Conservation (phyloP, 2,797 vertebrate genomes). For the Scarus forsteni region DNA sequence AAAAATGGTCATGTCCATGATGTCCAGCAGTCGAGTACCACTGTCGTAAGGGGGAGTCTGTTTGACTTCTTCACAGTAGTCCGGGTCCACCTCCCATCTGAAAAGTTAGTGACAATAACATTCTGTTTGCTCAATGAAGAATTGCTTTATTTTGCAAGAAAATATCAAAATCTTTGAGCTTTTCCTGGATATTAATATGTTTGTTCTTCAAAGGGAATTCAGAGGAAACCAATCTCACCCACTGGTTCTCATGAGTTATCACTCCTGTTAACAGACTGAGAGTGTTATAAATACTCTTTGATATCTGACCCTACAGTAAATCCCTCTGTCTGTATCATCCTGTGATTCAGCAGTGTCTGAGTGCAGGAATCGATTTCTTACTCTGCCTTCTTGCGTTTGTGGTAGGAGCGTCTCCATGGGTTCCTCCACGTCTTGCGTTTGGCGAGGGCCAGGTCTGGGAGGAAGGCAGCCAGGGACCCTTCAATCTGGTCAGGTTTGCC, state of each 20-base stretch:
- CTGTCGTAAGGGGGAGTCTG: slow-evolving; percentile 95
- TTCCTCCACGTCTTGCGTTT: slow-evolving; percentile 99
- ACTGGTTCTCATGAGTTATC: not conserved
- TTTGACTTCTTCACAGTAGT: slow-evolving; percentile 98
- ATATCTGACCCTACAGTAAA: not conserved
- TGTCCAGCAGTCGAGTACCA: slow-evolving; percentile 91
- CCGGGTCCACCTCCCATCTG: slow-evolving; percentile 98
- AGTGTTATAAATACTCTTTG: slow-evolving; percentile 17
- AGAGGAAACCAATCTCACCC: too few relatives aligned
- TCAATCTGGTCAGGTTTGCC: slow-evolving; percentile 97
- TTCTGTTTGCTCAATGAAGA: not conserved
- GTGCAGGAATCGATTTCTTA: slow-evolving; percentile 77
- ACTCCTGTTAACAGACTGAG: not conserved
- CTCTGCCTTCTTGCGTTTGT: slow-evolving; percentile 99
- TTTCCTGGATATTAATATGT: too few relatives aligned
- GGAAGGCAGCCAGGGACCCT: slow-evolving; percentile 95
- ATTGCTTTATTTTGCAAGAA: slow-evolving; percentile 1
- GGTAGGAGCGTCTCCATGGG: slow-evolving; percentile 98
- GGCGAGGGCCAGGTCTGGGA: slow-evolving; percentile 94
- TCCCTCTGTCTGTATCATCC: slow-evolving; percentile 5
- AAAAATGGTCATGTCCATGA: slow-evolving; percentile 99
- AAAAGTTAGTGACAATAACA: slow-evolving; percentile 37
- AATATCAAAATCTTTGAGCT: not conserved
- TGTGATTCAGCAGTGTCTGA: not conserved
- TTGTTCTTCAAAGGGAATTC: too few relatives aligned